Evolutionary conservation across 2,113 vertebrate genomes (phyloP), one percentile per base, ranked within the genome.

Genomic region (Megalops atlanticus): DNA sequence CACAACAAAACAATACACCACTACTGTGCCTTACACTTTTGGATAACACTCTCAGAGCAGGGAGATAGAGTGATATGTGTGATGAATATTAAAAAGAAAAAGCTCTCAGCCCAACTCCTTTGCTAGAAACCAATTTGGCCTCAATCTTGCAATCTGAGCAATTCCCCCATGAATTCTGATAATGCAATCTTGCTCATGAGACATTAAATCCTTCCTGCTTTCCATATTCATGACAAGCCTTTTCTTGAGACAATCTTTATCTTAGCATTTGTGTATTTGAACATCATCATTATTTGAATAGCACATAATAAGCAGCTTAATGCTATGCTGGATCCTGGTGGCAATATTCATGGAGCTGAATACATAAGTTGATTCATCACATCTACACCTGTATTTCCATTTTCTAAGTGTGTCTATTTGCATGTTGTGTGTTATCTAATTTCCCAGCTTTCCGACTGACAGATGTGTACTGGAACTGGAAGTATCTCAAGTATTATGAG

Each of bases 1-100:
- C 76, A 81, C 73, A 64, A 64, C 58, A 64, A 64, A 64, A 64
- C 58, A 64, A 64, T n/a, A 31, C 1, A 10, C 58, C 58, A 31
- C 58, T n/a, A 64, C 58, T 64, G 58, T 24, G 40, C n/a, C 58
- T 43, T 11, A 27, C 38, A 70, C 39, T 27, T 33, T 79, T 71
- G 0, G 18, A 41, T 31, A n/a, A n/a, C 58, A 27, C 24, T 27
- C 58, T 2, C 18, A 64, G 58, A 31, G 21, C 18, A 58, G 58
- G 58, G 58, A 31, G 58, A 64, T 64, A 6, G 24, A 64, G 27
- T 64, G 5, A 58, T 8, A 64, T 64, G 27, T 43, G 40, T 27
- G n/a, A 70, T 15, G 27, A 45, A 68, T 40, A 40, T 18, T 18
- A 69, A 77, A 14, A 64, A 27, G 10, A 38, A 71, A 79, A 79